A percentile compares a stretch with the other conserved stretches of the same genome.
These are phyloP conservation scores for Hystrix cristata DNA, from an alignment of 2,113 vertebrate genomes.

Conservation along the genomic window DNA sequence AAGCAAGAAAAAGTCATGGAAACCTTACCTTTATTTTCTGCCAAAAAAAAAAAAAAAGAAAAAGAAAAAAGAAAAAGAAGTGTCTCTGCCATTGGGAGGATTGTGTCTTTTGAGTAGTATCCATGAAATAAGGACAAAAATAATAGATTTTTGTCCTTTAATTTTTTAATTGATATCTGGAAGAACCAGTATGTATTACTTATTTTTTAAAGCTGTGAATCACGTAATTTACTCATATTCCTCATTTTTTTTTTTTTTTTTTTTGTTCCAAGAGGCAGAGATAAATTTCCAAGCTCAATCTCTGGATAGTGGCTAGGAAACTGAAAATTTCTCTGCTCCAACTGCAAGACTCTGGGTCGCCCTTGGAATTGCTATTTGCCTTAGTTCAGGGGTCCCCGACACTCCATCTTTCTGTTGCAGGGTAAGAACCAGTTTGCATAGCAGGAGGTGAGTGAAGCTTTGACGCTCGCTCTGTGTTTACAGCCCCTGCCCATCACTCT, in stretches of 20 bases:
- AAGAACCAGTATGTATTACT: constrained; percentile 8
- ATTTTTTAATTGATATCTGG: constrained; percentile 41
- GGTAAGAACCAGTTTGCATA: not conserved
- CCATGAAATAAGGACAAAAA: constrained; percentile 11
- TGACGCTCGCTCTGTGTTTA: not conserved
- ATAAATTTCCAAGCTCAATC: constrained; percentile 37
- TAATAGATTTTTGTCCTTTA: constrained; percentile 47
- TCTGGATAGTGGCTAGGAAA: not conserved
- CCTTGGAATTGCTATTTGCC: not conserved
- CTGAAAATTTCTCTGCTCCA: constrained; percentile 26
- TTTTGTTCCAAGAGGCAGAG: not conserved
- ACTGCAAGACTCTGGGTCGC: not conserved
- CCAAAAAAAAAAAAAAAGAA: not conserved
- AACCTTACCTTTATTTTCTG: constrained; percentile 19
- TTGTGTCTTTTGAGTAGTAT: not conserved
- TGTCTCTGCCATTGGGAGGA: not conserved
- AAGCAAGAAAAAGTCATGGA: constrained; percentile 27
- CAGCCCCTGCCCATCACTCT: not conserved
- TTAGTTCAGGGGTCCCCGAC: not conserved
- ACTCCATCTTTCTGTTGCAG: not conserved
- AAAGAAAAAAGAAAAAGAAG: not conserved
- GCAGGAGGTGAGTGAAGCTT: not conserved
- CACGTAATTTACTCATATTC: constrained; percentile 38
- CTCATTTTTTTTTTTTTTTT: not conserved
- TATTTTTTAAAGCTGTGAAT: not conserved